Evolutionary conservation across 2,888 invertebrate species (phyloP).

Genomic region (Coelopa pilipes): DNA sequence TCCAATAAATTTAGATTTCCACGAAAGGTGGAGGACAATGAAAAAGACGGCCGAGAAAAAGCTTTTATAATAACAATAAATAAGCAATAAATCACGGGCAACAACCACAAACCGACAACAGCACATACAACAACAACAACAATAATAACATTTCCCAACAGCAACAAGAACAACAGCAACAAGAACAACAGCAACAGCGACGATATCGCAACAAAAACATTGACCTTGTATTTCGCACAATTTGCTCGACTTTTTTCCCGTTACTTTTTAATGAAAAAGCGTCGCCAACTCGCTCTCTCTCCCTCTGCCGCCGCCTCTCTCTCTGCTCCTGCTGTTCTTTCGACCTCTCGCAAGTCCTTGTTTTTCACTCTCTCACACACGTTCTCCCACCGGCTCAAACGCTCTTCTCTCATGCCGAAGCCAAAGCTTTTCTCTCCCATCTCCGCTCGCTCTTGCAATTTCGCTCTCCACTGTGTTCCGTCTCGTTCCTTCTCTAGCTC

Average conservation of each 20-base stretch:
- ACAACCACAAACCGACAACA: slow-evolving; percentile 15
- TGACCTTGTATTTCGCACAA: slow-evolving; percentile 51
- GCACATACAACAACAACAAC: background rate
- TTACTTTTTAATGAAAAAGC: slow-evolving; percentile 26
- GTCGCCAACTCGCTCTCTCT: background rate
- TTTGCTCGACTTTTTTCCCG: slow-evolving; percentile 36
- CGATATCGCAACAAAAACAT: slow-evolving; percentile 41
- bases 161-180: background rate
- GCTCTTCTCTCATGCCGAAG: background rate
- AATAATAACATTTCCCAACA: too few relatives aligned
- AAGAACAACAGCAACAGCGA: background rate
- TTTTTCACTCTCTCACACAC: slow-evolving; percentile 5
- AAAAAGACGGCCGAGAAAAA: too few relatives aligned
- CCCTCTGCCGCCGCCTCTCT: slow-evolving; percentile 14
- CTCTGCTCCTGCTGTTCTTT: slow-evolving; percentile 24
- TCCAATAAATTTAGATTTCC: too few relatives aligned
- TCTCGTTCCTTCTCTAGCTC: too few relatives aligned
- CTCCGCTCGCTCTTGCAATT: too few relatives aligned
- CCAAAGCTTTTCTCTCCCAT: too few relatives aligned
- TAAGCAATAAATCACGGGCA: slow-evolving; percentile 25
- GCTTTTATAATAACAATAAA: background rate
- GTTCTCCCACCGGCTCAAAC: background rate
- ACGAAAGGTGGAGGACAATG: too few relatives aligned
- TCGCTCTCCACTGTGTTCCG: too few relatives aligned
- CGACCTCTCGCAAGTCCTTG: background rate